Evolutionary conservation across 2,113 vertebrate species (phyloP), one percentile per base, ranked within the genome.

Genomic region (Scartelaos histophorus): DNA sequence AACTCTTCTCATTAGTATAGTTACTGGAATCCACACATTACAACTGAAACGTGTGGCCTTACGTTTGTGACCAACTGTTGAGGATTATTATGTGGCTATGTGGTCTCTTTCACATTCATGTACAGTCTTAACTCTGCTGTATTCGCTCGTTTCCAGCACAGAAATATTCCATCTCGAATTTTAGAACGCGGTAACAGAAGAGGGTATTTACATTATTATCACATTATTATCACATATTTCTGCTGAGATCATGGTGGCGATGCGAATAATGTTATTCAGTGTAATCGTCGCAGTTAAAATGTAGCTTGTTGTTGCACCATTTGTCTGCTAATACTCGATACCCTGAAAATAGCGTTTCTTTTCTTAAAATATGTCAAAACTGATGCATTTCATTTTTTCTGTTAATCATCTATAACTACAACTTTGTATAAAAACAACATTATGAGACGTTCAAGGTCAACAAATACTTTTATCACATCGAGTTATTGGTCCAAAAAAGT

Each of bases 21-120:
- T 60, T 29, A 60, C 57, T 60, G 57, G 57, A 60, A 60, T 60
- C 57, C 57, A 34, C 57, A 60, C 24, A 29, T 13, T 60, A 22
- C 10, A 22, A 22, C 54, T 3, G 13, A 15, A 15, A 60, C 1
- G 19, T 57, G 21, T 25, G 56, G 2, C 1, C 2, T 25, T 25
- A 29, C 7, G 22, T 29, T 60, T 15, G 57, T 60, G 22, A 60
- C 29, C 13, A 34, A 16, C 13, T 60, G 15, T 61, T 34, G 34
- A 16, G 13, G 24, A 58, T 58, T 25, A 58, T 58, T 58, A 13
- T 24, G 11, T 57, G 56, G 9, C 11, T 24, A 25, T 61, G 15
- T 34, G 25, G 58, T 61, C 58, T 29, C 22, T 60, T 16, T n/a
- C n/a, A 24, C 24, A 13, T 56, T 56, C 19, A 54, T 19, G 9